phyloP scores from a whole-genome alignment of 2,888 invertebrate species.

The Thymelicus sylvestris region DNA sequence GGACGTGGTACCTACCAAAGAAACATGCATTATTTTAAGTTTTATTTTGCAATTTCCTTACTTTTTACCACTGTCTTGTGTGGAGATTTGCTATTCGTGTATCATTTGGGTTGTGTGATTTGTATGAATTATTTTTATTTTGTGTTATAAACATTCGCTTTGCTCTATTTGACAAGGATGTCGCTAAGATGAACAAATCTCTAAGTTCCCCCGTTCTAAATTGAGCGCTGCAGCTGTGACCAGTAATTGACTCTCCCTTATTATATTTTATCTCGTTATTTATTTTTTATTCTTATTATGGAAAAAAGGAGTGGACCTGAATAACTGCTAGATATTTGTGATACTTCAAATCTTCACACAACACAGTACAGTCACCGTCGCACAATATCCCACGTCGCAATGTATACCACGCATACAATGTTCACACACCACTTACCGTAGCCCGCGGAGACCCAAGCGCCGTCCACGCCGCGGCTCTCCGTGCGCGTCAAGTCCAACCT shows the following conservation, averaged over 20 bases:
- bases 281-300: too few species aligned
- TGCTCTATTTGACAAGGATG: too few species aligned
- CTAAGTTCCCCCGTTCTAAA: too few species aligned
- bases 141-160: too few species aligned
- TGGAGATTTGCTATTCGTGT: slow-evolving; percentile 45
- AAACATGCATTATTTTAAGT: slow-evolving; percentile 4
- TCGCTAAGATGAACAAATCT: too few species aligned
- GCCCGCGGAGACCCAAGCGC: slow-evolving; percentile 39
- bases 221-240: too few species aligned
- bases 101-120: neutral
- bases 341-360: slow-evolving; percentile 22
- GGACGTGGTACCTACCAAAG: neutral
- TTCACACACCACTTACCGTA: slow-evolving; percentile 9
- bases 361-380: neutral
- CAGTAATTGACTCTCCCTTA: too few species aligned
- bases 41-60: slow-evolving; percentile 6
- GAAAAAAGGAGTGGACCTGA: neutral
- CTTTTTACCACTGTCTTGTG: slow-evolving; percentile 34
- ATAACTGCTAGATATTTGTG: neutral
- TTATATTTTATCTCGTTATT: too few species aligned
- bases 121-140: neutral
- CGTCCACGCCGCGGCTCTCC: slow-evolving; percentile 45
- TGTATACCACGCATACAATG: neutral
- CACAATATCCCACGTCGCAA: neutral
- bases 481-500: slow-evolving; percentile 45